phyloP scores from a whole-genome alignment of 2,113 vertebrate species.

The Cebidichthys violaceus region DNA sequence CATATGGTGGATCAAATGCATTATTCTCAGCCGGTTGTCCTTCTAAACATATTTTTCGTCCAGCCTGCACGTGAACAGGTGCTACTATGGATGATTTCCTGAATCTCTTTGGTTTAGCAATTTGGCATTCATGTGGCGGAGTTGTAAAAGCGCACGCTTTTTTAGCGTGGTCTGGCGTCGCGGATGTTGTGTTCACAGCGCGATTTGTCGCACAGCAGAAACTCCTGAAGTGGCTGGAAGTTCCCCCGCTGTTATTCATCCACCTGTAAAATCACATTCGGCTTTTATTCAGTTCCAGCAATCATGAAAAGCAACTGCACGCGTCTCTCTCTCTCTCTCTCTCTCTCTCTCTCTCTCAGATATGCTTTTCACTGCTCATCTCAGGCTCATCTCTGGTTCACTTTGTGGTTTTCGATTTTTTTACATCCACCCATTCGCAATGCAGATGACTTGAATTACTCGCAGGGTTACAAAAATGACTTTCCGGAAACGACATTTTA shows the following conservation, averaged over 20 bases:
- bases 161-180: slow-evolving; percentile 24
- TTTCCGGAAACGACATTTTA: not conserved
- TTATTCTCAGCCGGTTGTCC: slow-evolving; percentile 57
- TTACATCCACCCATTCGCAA: not conserved
- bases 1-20: slow-evolving; percentile 59
- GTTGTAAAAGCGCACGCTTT: slow-evolving; percentile 44
- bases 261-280: slow-evolving; percentile 42
- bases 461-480: not conserved
- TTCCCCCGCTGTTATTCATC: slow-evolving; percentile 50
- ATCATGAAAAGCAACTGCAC: slow-evolving; percentile 43
- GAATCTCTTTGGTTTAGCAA: slow-evolving; percentile 21
- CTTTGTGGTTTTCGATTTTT: slow-evolving; percentile 3
- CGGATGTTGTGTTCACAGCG: slow-evolving; percentile 45
- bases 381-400: slow-evolving; percentile 9
- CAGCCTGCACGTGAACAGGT: slow-evolving; percentile 41
- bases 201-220: slow-evolving; percentile 45
- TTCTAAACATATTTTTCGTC: slow-evolving; percentile 26
- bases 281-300: slow-evolving; percentile 45
- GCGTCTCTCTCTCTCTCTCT: too few relatives aligned
- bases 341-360: not conserved
- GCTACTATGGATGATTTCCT: slow-evolving; percentile 20
- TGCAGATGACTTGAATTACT: slow-evolving; percentile 2
- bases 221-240: slow-evolving; percentile 49
- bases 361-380: not conserved
- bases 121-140: slow-evolving; percentile 35